A percentile compares a stretch with the other conserved stretches of the same genome.
These are phyloP conservation scores for Crocuta crocuta DNA, from an alignment of 2,113 vertebrate genomes.

Conservation along the genomic window DNA sequence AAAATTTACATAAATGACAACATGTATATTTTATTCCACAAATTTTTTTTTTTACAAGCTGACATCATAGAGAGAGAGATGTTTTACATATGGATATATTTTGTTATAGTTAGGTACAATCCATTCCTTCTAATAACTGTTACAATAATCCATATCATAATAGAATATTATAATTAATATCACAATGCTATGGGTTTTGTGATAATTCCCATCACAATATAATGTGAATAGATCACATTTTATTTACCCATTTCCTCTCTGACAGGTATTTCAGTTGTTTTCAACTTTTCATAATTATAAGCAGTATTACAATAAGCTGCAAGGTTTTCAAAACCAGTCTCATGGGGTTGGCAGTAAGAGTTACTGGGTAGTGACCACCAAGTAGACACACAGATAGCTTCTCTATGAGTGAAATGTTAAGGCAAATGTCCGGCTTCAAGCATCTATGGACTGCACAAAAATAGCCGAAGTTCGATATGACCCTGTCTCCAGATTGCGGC, in stretches of 20 bases:
- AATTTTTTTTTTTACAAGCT: background rate
- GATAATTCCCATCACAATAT: background rate
- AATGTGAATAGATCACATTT: background rate
- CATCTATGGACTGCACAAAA: background rate
- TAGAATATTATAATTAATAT: background rate
- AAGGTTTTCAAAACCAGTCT: background rate
- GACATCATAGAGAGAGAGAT: background rate
- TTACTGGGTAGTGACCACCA: background rate
- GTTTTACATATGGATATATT: background rate
- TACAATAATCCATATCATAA: background rate
- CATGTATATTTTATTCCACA: background rate
- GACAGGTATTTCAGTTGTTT: background rate
- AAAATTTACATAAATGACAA: background rate
- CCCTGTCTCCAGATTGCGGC: background rate
- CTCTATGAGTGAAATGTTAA: background rate
- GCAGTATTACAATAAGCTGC: background rate
- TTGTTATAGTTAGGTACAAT: background rate
- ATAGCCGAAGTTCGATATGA: background rate
- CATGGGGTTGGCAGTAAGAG: background rate
- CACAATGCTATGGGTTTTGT: background rate
- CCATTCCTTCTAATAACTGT: background rate
- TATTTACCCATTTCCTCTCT: background rate
- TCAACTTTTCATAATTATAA: background rate
- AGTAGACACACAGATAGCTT: background rate
- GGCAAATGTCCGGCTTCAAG: background rate